Base-by-base conservation (phyloP, 2,888 invertebrate genomes). In the Cremastobaeus sp. region DNA sequence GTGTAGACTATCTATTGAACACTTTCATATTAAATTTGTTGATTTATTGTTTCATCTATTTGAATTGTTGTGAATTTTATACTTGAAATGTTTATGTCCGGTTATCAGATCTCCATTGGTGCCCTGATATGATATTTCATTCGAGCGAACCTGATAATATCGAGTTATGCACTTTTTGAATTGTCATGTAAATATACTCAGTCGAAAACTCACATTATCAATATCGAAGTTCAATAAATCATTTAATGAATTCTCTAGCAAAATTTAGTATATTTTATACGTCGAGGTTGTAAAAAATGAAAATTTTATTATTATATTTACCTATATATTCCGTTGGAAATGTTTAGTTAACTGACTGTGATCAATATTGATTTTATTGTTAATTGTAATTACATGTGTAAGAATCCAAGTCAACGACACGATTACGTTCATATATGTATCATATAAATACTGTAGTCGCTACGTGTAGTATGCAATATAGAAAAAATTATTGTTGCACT, bases 391-490 rank as follows among this genome's bases (percentile, higher is more conserved):
- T 64, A 48, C 2, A 25, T 6, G 0, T 50, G 8, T 41, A 37
- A 65, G 35, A 74, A 62, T 52, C 25, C 34, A 71, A 62, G 72
- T 74, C 64, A 68, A 69, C 77, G 76, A 79, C 76, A 75, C 50
- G 64, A 60, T 48, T 73, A 52, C 65, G 65, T 66, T 65, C 41
- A 47, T 47, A 59, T 66, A 37, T 64, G 68, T 74, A 76, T 12
- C 30, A 62, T 76, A 37, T n/a, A 78, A 70, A 73, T 69, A 69
- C 62, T 54, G 52, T 80, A 80, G 77, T 78, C 77, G 76, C 76
- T 79, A 81, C 79, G 80, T 79, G 79, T 80, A 82, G 78, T 82
- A 82, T 81, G 79, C 82, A 80, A 81, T 81, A 78, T 83, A 83
- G 79, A 79, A 80, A 70, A 71, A 74, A 78, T 77, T 64, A 74